phyloP scores from a whole-genome alignment of 2,113 vertebrate species.

The Phocoena phocoena region DNA sequence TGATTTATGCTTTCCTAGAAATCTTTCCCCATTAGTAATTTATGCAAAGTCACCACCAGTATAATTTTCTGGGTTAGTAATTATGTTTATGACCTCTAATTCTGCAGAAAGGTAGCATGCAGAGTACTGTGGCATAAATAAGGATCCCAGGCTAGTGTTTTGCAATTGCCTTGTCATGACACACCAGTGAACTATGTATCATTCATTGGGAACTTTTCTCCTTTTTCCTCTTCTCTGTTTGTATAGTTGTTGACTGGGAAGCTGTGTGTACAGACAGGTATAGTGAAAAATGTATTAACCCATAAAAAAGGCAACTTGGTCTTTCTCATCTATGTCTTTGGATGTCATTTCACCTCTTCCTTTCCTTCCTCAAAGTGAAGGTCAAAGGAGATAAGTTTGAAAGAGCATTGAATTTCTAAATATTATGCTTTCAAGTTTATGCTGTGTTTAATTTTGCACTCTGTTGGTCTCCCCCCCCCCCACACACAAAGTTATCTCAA shows the following conservation, averaged over 20 bases:
- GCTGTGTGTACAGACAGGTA: neutral
- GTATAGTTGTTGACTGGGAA: neutral
- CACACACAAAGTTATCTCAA: neutral
- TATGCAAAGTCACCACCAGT: neutral
- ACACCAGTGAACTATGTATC: neutral
- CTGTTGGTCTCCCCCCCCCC: neutral
- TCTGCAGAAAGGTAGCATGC: neutral
- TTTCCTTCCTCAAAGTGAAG: neutral
- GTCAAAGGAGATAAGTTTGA: neutral
- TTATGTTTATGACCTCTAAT: neutral
- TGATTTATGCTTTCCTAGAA: neutral
- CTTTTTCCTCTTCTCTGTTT: neutral
- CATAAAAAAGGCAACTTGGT: neutral
- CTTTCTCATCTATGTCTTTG: neutral
- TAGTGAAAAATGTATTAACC: neutral
- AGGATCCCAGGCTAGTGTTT: neutral
- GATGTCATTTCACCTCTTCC: neutral
- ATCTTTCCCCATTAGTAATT: neutral
- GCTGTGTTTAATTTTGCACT: neutral
- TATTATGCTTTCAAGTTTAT: neutral
- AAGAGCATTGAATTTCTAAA: neutral
- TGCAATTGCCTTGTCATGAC: neutral
- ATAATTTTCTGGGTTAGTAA: neutral
- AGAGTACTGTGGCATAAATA: neutral
- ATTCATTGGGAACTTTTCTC: neutral